Base-by-base conservation (phyloP, 2,888 invertebrate species). In the Helleia helle region DNA sequence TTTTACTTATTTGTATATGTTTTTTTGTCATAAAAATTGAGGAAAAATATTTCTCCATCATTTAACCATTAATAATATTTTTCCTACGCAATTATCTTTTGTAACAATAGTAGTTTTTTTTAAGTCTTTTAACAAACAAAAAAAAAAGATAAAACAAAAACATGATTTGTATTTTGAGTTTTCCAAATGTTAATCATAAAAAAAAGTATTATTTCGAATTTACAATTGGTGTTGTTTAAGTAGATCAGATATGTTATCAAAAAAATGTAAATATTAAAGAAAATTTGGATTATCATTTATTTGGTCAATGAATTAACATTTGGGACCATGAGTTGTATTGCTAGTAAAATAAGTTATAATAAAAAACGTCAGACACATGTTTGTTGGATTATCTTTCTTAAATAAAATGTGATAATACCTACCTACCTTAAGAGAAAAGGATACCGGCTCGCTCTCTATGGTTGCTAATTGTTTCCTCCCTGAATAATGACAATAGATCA, bases 221-320 rank as follows among this genome's bases (percentile, higher is more conserved):
- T 14, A 24, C 13, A 15, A 17, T 28, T 11, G 13, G n/a, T 40
- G 22, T 12, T 15, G 8, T 11, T 38, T 14, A 34, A 28, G n/a
- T n/a, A n/a, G n/a, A n/a, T n/a, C n/a, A n/a, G n/a, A 31, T 27
- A n/a, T 30, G 36, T 38, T n/a, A n/a, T n/a, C n/a, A 27, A 13
- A 41, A 40, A 38, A 25, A 36, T 30, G 27, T 38, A 14, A 41
- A 27, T 28, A 24, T 12, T 26, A 13, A 11, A 22, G 18, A 14
- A 36, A 24, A 40, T 17, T 41, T 22, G 38, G 22, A 22, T 9
- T 31, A 31, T 31, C 17, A 40, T n/a, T 40, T 25, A 13, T 28
- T 40, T 45, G 47, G 43, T 47, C 40, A 25, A 44, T 47, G 42
- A 39, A 8, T 40, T 40, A 25, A 18, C 43, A 43, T 38, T 44